Base-by-base conservation (phyloP, 1,140 invertebrate genomes). In the Cyclargus thomasi region DNA sequence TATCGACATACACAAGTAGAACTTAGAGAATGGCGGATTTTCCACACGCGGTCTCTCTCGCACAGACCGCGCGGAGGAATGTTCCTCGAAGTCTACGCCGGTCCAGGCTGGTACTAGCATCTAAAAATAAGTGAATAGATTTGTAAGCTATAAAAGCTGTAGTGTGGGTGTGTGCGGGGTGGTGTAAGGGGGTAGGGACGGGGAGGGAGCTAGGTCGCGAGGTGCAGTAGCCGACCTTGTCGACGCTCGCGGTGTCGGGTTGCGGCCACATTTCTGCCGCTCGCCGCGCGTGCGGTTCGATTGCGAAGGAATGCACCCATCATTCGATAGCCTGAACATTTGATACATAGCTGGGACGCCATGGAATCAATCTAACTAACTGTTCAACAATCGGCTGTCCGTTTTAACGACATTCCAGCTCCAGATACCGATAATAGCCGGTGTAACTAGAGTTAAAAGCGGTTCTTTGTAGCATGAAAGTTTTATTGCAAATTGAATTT, bases 151-250 rank as follows among this genome's bases (percentile, higher is more conserved):
- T 55, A 55, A 55, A 55, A 57, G 65, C 22, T 55, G 53, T 64
- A 64, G 53, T 36, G 63, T 55, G 62, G 68, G 20, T 57, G 63
- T 62, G 65, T 62, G 63, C 65, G 65, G 70, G 62, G 63, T 47
- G 62, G 67, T 17, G 62, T n/a, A n/a, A n/a, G 63, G 65, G 67
- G 64, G 63, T 57, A 57, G 62, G 68, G 23, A 57, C 62, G 65
- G 67, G 64, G 63, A 64, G 65, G 70, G 62, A 62, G 76, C 71
- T 79, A 78, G 79, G 79, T 81, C 77, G 83, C 83, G 81, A 81
- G 79, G 81, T 83, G 81, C 86, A 85, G 86, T 87, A 89, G 86
- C 86, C 82, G 85, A 83, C 86, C 86, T 88, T 89, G 86, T 79
- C 76, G 70, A 64, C 70, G 69, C 76, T 72, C 74, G 73, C 75